A percentile compares a stretch with the other conserved stretches of the same genome.
phyloP scores from a whole-genome alignment of 2,797 vertebrate genomes.

The Poeciliopsis infans region DNA sequence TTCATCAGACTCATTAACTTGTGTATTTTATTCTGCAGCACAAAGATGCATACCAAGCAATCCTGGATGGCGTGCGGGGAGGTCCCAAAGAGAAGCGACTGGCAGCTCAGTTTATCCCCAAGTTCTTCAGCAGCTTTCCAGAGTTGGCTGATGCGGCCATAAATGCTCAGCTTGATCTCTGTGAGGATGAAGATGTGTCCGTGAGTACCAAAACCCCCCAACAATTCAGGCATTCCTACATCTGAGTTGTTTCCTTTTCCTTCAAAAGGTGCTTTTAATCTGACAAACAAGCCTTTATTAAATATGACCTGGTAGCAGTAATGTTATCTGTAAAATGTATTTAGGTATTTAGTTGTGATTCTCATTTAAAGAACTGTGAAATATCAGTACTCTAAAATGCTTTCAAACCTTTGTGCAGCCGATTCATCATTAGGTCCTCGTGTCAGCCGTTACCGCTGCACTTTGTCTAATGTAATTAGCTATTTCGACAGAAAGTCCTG shows the following conservation, averaged over 20 bases:
- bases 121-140: constrained; percentile 98
- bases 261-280: background rate
- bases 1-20: background rate
- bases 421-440: background rate
- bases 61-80: constrained; percentile 95
- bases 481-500: background rate
- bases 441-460: background rate
- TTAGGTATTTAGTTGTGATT: background rate
- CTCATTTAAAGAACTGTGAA: background rate
- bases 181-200: constrained; percentile 98
- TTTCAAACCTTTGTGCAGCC: background rate
- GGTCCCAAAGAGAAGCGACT: constrained; percentile 96
- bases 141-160: constrained; percentile 95
- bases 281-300: background rate
- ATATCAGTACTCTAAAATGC: background rate
- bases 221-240: background rate
- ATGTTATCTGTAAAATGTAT: background rate
- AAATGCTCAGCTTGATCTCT: constrained; percentile 97
- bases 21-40: constrained; percentile 78
- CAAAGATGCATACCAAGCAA: constrained; percentile 96
- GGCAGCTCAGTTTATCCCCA: constrained; percentile 98
- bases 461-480: background rate
- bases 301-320: background rate
- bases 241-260: background rate
- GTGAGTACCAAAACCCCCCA: constrained; percentile 77